phyloP scores from a whole-genome alignment of 2,797 vertebrate species.

The Melopsittacus undulatus region DNA sequence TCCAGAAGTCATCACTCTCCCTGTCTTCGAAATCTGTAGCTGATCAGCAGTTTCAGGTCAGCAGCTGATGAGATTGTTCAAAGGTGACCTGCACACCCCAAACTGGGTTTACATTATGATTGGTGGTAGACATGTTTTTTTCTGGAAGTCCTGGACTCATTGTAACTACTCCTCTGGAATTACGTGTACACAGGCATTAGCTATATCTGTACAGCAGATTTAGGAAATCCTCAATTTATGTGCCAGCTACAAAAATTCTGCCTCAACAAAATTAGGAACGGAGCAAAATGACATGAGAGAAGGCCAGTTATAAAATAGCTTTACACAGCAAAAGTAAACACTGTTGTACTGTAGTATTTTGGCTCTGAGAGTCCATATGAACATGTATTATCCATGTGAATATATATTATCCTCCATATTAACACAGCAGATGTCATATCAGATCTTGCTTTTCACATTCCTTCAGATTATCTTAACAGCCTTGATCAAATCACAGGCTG shows the following conservation, averaged over 20 bases:
- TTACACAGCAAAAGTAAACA: not conserved
- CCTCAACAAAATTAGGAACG: not conserved
- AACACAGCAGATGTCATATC: not conserved
- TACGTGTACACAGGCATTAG: rapidly evolving
- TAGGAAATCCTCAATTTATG: not conserved
- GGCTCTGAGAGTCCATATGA: not conserved
- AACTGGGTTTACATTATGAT: not conserved
- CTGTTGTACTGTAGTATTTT: not conserved
- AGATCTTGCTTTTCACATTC: not conserved
- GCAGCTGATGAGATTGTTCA: not conserved
- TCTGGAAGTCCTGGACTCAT: not conserved
- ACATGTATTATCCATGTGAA: not conserved
- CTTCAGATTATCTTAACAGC: not conserved
- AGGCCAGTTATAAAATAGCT: not conserved
- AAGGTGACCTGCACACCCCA: not conserved
- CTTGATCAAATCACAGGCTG: not conserved
- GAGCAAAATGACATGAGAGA: not conserved
- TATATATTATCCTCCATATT: not conserved
- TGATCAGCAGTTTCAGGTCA: not conserved
- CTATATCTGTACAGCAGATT: not conserved
- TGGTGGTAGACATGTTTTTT: not conserved
- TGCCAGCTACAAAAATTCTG: not conserved
- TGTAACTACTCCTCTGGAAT: not conserved
- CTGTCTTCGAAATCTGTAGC: not conserved
- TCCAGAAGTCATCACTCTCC: not conserved